phyloP scores from a whole-genome alignment of 2,888 invertebrate species.

The Aphodius granarius region DNA sequence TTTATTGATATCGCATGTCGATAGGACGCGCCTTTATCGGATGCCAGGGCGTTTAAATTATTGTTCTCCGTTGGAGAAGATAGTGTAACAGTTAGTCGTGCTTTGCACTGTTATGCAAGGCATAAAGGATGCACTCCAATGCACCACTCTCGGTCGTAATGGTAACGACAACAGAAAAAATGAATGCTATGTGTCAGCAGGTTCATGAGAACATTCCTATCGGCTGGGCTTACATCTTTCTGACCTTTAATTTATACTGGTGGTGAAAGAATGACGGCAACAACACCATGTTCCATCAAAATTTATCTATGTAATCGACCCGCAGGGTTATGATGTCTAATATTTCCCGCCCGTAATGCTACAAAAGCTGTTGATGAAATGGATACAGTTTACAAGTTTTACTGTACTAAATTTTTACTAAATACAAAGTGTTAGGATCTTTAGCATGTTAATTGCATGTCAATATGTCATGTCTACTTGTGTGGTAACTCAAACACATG shows the following conservation, averaged over 20 bases:
- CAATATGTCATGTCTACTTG: not conserved
- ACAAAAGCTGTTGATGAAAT: too few species aligned
- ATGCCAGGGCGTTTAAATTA: not conserved
- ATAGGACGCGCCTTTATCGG: not conserved
- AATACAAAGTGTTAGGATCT: too few species aligned
- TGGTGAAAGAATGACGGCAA: not conserved
- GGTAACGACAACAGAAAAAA: slow-evolving; percentile 10
- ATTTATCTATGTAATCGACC: not conserved
- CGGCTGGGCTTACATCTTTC: not conserved
- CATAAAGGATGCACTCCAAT: not conserved
- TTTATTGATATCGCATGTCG: not conserved
- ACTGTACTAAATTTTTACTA: too few species aligned
- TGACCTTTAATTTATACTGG: not conserved
- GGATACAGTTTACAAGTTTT: too few species aligned
- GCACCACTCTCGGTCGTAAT: not conserved
- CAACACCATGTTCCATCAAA: not conserved
- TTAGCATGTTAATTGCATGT: not conserved
- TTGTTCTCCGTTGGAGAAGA: not conserved
- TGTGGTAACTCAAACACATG: not conserved
- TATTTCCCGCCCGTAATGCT: too few species aligned
- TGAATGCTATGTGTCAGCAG: slow-evolving; percentile 1
- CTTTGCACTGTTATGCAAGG: not conserved
- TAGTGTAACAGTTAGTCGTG: not conserved
- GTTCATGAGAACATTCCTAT: slow-evolving; percentile 12
- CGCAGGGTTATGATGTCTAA: not conserved